Evolutionary conservation across 64 coral and sea anemone genomes (phyloP), one percentile per base, ranked within the genome.

Genomic region (Montipora foliosa): DNA sequence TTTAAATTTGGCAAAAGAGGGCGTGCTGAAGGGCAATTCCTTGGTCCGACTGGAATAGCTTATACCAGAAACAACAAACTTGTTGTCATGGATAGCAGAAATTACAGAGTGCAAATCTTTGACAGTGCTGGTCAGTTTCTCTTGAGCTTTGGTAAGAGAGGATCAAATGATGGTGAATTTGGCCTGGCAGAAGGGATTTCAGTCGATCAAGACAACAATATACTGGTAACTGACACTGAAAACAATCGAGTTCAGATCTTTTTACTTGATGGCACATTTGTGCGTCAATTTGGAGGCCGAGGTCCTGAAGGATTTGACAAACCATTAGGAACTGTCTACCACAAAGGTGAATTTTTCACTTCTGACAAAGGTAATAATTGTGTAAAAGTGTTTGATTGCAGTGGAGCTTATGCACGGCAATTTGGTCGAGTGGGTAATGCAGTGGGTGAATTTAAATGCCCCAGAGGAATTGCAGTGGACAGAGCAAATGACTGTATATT

Each of bases 1-100:
- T 98, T 84, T 85, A 81, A 95, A 68, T 98, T 98, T 98, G 96
- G 96, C 21, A 95, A 95, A 44, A 98, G 95, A 9, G 96, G 96
- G 2, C 58, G n/a, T 79, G 85, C 15, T 24, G 78, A 92, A 4
- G 96, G 96, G 3, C 92, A 94, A 47, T 89, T 98, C 25, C 61
- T 77, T 47, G 93, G 93, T 52, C 96, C 96, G 15, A 92, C 96
- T 62, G 96, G 96, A 60, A 73, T 98, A 49, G 89, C 93, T 0
- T 98, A 85, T 77, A 92, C 93, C 1, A 58, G 72, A 16, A 89
- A 89, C 47, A 55, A 83, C 81, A 95, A 95, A 5, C 91, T 98
- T 57, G 71, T 98, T 73, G 96, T 98, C 45, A 62, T 98, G 20
- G 96, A 98, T 16, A 98, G 96, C 71, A 91, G 82, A 49, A 98